Percentiles rank a stretch among this genome's conserved stretches.
Evolutionary conservation across 2,113 vertebrate species (phyloP).

Genomic region (Cyanoramphus novaezelandiae): DNA sequence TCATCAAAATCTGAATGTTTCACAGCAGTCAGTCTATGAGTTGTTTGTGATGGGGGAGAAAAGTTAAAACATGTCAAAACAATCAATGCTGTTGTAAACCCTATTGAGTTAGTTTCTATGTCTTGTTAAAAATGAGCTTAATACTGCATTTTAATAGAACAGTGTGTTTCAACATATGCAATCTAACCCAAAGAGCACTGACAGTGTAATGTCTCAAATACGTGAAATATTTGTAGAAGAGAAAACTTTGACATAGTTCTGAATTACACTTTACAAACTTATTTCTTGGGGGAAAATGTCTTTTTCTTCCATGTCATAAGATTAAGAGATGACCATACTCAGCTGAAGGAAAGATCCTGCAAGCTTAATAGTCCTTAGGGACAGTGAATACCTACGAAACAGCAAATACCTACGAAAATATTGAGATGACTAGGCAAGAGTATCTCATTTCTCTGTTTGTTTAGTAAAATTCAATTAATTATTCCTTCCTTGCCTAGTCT

Average conservation of each 20-base stretch:
- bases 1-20: not conserved
- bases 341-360: not conserved
- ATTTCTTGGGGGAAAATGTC: not conserved
- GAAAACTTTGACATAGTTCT: not conserved
- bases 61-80: not conserved
- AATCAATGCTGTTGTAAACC: not conserved
- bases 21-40: not conserved
- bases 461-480: not conserved
- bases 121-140: not conserved
- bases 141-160: not conserved
- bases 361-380: not conserved
- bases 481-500: not conserved
- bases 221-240: not conserved
- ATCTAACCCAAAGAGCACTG: not conserved
- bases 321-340: not conserved
- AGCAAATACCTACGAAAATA: not conserved
- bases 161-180: not conserved
- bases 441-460: not conserved
- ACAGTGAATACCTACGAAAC: not conserved
- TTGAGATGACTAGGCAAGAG: not conserved
- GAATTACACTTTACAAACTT: not conserved
- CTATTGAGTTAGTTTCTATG: not conserved
- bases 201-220: not conserved
- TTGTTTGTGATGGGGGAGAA: not conserved
- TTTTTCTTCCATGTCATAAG: not conserved